Conservation (phyloP, 2,113 vertebrate species). For the Chunga burmeisteri region DNA sequence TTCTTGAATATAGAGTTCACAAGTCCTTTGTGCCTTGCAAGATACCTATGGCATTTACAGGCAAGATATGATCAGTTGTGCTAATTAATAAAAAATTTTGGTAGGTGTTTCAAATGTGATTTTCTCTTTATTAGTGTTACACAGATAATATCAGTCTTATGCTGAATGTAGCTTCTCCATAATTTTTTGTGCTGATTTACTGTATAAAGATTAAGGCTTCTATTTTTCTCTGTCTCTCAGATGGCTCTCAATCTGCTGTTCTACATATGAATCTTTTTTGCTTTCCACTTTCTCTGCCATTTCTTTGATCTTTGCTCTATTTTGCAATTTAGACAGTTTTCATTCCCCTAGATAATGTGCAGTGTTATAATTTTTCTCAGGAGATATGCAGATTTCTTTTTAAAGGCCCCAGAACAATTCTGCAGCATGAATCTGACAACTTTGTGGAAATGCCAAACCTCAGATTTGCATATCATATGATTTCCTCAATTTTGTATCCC, state of each 20-base stretch:
- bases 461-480: neutral
- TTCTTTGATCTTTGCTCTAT: constrained; percentile 23
- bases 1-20: neutral
- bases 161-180: neutral
- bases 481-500: neutral
- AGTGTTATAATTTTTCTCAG: neutral
- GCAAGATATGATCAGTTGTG: neutral
- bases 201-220: neutral
- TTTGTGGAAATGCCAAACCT: neutral
- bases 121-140: neutral
- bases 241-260: neutral
- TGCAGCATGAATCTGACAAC: neutral
- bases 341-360: neutral
- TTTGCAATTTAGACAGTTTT: constrained; percentile 7
- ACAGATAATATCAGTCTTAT: neutral
- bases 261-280: neutral
- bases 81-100: neutral
- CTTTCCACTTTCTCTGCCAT: neutral
- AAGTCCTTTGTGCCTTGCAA: neutral
- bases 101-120: neutral
- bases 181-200: neutral
- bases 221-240: neutral
- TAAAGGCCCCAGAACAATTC: neutral
- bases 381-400: neutral
- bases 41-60: neutral